Conservation (phyloP, 2,797 vertebrate genomes). For the Rhinogobio ventralis region DNA sequence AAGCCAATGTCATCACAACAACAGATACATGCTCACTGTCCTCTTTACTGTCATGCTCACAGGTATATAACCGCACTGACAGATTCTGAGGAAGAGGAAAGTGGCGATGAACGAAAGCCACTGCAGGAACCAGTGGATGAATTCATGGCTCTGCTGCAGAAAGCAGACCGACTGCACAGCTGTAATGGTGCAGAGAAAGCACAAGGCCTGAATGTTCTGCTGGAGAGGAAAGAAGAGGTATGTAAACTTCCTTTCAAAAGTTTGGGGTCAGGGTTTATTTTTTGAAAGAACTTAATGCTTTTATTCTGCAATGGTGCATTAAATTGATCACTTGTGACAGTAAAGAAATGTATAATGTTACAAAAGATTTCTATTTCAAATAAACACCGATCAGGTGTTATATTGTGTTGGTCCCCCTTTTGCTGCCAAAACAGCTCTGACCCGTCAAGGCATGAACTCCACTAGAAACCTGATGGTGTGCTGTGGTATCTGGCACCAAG, state of each 20-base stretch:
- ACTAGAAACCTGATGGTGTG: too few species aligned
- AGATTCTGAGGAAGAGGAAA: constrained; percentile 82
- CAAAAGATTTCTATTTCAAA: neutral
- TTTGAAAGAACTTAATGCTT: neutral
- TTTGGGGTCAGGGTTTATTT: neutral
- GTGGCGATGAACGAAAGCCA: constrained; percentile 64
- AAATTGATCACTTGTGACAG: neutral
- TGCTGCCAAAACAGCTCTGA: too few species aligned
- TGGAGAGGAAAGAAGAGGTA: constrained; percentile 85
- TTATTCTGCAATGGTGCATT: neutral
- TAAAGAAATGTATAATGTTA: neutral
- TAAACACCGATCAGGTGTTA: neutral
- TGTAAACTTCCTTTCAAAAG: neutral
- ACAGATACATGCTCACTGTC: neutral
- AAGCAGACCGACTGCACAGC: constrained; percentile 80
- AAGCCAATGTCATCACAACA: neutral
- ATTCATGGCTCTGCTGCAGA: constrained; percentile 79
- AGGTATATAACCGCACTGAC: constrained; percentile 95
- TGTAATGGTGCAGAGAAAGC: constrained; percentile 82
- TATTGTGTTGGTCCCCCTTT: too few species aligned
- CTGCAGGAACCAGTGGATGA: constrained; percentile 70
- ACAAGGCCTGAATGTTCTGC: constrained; percentile 81
- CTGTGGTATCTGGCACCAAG: too few species aligned
- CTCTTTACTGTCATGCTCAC: constrained; percentile 59
- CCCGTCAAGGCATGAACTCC: too few species aligned